A percentile compares a stretch with the other conserved stretches of the same genome.
Conservation (phyloP, 2,888 invertebrate species). For the Trichacis sp. region DNA sequence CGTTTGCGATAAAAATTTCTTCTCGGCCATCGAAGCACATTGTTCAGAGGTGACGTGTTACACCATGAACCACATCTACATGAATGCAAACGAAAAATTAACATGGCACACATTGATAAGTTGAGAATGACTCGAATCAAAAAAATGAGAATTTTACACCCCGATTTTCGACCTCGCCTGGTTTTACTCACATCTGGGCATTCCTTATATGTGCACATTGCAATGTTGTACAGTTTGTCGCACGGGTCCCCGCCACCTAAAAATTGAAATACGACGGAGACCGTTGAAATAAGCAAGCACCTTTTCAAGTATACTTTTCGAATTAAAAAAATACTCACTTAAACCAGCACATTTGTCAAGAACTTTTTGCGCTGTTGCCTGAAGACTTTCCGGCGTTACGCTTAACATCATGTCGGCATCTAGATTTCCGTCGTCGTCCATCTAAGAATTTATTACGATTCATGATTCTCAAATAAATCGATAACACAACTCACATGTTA, state of each 20-base stretch:
- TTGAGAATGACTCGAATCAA: too few relatives aligned
- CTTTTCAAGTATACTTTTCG: too few relatives aligned
- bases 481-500: too few relatives aligned
- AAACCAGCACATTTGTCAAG: constrained; percentile 48
- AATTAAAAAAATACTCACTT: constrained; percentile 47
- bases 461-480: too few relatives aligned
- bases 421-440: constrained; percentile 59
- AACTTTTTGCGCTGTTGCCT: constrained; percentile 38
- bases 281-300: too few relatives aligned
- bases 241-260: constrained; percentile 56
- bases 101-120: too few relatives aligned
- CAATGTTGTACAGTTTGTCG: constrained; percentile 55
- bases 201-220: constrained; percentile 50
- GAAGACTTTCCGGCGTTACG: constrained; percentile 54
- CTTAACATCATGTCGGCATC: constrained; percentile 59
- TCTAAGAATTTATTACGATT: constrained; percentile 49
- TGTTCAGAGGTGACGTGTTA: constrained; percentile 39
- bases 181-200: constrained; percentile 54
- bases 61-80: constrained; percentile 62
- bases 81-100: too few relatives aligned
- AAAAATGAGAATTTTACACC: too few relatives aligned
- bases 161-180: too few relatives aligned
- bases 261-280: too few relatives aligned
- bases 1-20: neutral
- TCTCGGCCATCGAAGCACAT: neutral